Conservation (phyloP, 1,140 invertebrate genomes). For the Rhagoletis zephyria region DNA sequence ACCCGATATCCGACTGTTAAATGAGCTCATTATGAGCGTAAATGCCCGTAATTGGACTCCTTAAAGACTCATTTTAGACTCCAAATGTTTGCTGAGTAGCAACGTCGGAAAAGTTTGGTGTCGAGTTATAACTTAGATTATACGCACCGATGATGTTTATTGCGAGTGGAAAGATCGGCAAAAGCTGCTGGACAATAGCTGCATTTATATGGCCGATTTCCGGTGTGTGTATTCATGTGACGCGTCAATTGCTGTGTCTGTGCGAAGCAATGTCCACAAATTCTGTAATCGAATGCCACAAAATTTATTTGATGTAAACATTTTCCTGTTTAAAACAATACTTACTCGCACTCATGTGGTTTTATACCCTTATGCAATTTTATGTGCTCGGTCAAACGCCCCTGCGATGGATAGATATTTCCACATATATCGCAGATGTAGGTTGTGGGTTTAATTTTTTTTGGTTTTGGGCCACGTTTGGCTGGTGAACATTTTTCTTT, state of each 20-base stretch:
- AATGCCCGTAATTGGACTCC: no score
- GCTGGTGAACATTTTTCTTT: neutral
- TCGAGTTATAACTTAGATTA: neutral
- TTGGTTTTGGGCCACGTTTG: slow-evolving; percentile 47
- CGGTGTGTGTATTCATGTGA: slow-evolving; percentile 71
- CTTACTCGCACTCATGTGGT: slow-evolving; percentile 71
- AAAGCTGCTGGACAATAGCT: slow-evolving; percentile 81
- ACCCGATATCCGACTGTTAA: no score
- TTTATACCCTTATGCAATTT: slow-evolving; percentile 68
- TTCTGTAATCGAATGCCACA: slow-evolving; percentile 58
- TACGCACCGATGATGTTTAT: slow-evolving; percentile 75
- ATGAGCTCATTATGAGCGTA: no score
- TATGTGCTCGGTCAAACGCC: slow-evolving; percentile 68
- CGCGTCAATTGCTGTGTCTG: slow-evolving; percentile 68
- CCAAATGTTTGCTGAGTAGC: no score
- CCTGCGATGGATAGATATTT: slow-evolving; percentile 68
- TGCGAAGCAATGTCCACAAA: slow-evolving; percentile 68
- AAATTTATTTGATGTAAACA: neutral
- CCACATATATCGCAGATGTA: slow-evolving; percentile 71
- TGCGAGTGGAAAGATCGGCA: slow-evolving; percentile 77
- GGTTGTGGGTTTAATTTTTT: slow-evolving; percentile 61
- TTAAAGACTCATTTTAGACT: no score
- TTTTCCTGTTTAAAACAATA: neutral
- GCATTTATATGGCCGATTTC: slow-evolving; percentile 79
- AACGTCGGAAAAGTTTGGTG: no score